phyloP scores from a whole-genome alignment of 2,797 vertebrate species.

The Microhierax caerulescens region DNA sequence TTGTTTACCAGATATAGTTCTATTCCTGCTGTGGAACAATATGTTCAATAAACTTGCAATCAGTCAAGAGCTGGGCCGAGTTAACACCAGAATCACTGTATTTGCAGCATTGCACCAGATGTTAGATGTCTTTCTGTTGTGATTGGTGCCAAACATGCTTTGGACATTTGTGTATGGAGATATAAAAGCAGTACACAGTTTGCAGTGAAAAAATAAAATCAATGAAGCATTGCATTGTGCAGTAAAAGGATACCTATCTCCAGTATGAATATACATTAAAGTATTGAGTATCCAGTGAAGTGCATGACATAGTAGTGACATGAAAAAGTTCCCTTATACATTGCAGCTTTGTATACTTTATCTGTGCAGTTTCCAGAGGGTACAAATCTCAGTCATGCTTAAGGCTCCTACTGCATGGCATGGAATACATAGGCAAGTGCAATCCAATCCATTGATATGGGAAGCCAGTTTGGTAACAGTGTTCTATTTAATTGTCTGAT shows the following conservation, averaged over 20 bases:
- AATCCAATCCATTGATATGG: neutral
- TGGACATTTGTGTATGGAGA: neutral
- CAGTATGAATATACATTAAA: neutral
- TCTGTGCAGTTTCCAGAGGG: neutral
- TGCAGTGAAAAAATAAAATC: neutral
- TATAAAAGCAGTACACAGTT: neutral
- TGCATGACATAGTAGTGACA: neutral
- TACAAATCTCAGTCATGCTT: neutral
- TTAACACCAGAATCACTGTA: conserved; percentile 11
- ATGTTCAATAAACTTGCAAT: conserved; percentile 36
- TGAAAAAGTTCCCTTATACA: neutral
- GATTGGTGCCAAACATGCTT: neutral
- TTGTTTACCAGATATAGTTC: conserved; percentile 37
- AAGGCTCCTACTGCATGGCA: neutral
- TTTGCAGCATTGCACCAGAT: neutral
- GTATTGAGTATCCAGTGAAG: neutral
- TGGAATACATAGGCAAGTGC: neutral
- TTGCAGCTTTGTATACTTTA: neutral
- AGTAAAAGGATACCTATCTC: neutral
- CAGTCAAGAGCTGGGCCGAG: conserved; percentile 14
- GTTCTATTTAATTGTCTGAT: neutral
- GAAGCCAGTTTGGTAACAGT: neutral
- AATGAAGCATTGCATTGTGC: neutral
- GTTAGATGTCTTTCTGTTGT: conserved; percentile 2
- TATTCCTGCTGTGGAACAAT: conserved; percentile 28